Conservation (phyloP, 2,797 vertebrate species). For the Lepilemur septentrionalis region DNA sequence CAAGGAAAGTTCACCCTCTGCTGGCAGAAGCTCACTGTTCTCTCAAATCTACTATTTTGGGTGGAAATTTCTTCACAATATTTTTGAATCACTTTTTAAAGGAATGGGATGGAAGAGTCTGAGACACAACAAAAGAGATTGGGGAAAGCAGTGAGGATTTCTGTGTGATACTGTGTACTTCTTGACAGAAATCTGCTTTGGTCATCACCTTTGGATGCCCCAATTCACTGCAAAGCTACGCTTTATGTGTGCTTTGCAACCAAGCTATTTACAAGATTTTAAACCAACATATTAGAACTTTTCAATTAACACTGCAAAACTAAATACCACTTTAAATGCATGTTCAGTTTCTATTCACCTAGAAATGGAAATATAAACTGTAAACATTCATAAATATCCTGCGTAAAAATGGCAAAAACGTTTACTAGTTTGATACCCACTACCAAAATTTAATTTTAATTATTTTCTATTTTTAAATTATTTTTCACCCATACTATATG, state of each 20-base stretch:
- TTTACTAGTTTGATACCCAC: background rate
- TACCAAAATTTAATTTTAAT: background rate
- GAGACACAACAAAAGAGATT: background rate
- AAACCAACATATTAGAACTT: background rate
- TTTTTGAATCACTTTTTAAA: background rate
- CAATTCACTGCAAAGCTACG: background rate
- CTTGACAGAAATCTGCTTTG: background rate
- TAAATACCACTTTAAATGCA: background rate
- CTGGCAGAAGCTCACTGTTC: background rate
- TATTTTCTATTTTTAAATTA: background rate
- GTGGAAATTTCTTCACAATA: background rate
- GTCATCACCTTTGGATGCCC: background rate
- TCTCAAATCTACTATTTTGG: background rate
- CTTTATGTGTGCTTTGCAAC: background rate
- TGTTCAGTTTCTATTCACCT: background rate
- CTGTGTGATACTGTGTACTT: background rate
- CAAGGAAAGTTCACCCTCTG: slow-evolving; percentile 49
- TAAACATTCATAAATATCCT: background rate
- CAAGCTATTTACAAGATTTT: background rate
- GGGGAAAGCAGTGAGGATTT: background rate
- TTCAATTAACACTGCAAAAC: background rate
- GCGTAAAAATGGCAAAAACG: background rate
- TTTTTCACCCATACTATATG: background rate
- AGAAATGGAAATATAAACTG: background rate
- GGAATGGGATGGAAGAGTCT: background rate